Base-by-base conservation (phyloP, 2,113 vertebrate genomes). In the Dicerorhinus sumatrensis region DNA sequence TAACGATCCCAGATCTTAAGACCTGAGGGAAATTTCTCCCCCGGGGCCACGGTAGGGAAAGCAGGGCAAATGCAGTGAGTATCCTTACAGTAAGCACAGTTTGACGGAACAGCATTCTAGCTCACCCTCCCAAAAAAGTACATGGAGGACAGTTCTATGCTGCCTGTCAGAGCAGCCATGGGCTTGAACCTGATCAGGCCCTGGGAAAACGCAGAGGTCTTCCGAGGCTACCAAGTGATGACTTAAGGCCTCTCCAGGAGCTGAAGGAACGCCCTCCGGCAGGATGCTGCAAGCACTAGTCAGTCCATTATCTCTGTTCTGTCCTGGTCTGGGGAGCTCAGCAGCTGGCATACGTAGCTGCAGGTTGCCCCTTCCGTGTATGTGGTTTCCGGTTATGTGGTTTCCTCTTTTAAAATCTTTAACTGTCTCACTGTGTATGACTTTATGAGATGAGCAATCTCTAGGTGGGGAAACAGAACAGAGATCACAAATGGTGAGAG, bases 351-450 rank as follows among this genome's bases (percentile, higher is more conserved):
- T 1, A 23, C 18, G 82, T 4, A n/a, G 72, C 8, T 9, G 25
- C 54, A 60, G 65, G 8, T 63, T 33, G 17, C 25, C 46, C 51
- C 65, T 58, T 70, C 51, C 2, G 6, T 14, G 12, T 18, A 0
- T 1, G 46, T 65, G 75, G 60, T 39, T 96, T 95, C 93, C 60
- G 25, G 75, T 33, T 9, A 18, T 8, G 36, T 6, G 12, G 91
- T 31, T 97, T 98, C 91, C 95, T 82, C 94, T 88, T 92, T 93
- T 42, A n/a, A 84, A 96, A 63, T 48, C 42, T 79, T 75, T 62
- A 85, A 75, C 94, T 48, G 94, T 73, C 89, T 93, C 73, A 8
- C 16, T 39, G 73, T 10, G 25, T 6, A 16, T 33, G 14, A 72
- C 46, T 75, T 51, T 25, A 48, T 13, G 75, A 92, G 0, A 21